Conservation (phyloP, 2,888 invertebrate species). For the Volucella inflata region DNA sequence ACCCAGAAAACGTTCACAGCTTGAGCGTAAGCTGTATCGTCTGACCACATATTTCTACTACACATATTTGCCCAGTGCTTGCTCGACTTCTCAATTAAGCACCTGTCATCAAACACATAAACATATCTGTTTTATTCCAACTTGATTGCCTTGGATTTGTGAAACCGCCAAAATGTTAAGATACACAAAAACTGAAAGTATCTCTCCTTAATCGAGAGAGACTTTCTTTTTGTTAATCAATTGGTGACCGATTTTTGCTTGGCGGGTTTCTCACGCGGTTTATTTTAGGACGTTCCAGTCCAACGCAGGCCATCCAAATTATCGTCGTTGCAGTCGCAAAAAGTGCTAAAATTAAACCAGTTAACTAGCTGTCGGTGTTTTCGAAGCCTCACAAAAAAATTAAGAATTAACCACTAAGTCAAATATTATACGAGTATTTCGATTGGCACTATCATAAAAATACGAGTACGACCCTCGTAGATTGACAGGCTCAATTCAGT, state of each 20-base stretch:
- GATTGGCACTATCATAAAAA: not conserved
- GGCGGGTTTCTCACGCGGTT: not conserved
- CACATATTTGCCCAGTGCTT: conserved; percentile 14
- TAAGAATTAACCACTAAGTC: conserved; percentile 2
- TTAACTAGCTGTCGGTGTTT: conserved; percentile 22
- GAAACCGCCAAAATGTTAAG: conserved; percentile 13
- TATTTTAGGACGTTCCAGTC: conserved; percentile 12
- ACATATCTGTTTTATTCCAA: conserved; percentile 1
- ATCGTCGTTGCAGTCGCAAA: too few species aligned
- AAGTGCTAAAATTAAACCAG: conserved; percentile 21
- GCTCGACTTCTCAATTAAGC: not conserved
- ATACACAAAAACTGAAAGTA: conserved; percentile 2
- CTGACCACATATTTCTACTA: not conserved
- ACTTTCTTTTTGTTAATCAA: too few species aligned
- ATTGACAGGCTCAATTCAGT: conserved; percentile 36
- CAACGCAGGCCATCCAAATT: not conserved
- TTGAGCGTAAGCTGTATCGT: too few species aligned
- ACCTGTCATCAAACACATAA: not conserved
- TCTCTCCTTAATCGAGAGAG: not conserved
- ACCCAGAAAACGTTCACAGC: too few species aligned
- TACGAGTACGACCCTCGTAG: conserved; percentile 12
- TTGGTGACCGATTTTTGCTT: conserved; percentile 35
- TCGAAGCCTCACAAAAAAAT: not conserved
- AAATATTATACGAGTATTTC: conserved; percentile 13
- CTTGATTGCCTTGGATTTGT: conserved; percentile 8